Conservation (phyloP, 2,797 vertebrate genomes). For the Labeo calbasu region DNA sequence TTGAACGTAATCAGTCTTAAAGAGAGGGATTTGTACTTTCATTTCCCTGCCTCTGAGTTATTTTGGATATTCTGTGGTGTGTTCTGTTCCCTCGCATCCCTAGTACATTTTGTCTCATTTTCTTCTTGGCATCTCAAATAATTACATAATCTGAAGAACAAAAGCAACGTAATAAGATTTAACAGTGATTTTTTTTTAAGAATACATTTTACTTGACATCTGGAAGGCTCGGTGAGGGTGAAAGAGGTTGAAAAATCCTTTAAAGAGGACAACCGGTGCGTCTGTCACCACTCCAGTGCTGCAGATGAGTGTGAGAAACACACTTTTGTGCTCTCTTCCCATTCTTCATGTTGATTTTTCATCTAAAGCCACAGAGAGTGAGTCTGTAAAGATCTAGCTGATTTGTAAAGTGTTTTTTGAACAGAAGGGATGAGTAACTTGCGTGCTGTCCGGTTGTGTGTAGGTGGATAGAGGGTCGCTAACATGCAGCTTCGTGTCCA, state of each 20-base stretch:
- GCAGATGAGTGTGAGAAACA: slow-evolving; percentile 10
- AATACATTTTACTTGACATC: slow-evolving; percentile 1
- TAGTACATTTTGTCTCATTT: slow-evolving; percentile 21
- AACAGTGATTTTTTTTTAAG: slow-evolving; percentile 1
- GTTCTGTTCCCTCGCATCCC: slow-evolving; percentile 15
- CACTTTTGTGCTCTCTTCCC: neutral
- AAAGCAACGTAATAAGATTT: neutral
- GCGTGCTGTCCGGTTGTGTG: slow-evolving; percentile 25
- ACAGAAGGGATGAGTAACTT: slow-evolving; percentile 58
- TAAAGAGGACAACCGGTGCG: slow-evolving; percentile 19
- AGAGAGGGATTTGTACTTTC: slow-evolving; percentile 3
- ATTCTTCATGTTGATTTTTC: neutral
- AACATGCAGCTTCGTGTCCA: neutral
- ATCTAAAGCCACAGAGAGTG: neutral
- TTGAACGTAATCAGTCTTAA: neutral
- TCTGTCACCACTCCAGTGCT: neutral
- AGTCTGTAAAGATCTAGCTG: neutral
- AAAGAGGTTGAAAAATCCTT: slow-evolving; percentile 17
- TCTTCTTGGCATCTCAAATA: neutral
- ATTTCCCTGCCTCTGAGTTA: slow-evolving; percentile 4
- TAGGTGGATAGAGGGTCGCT: slow-evolving; percentile 36
- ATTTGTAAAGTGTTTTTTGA: slow-evolving; percentile 25
- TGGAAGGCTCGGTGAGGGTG: neutral
- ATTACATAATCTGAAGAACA: slow-evolving; percentile 3
- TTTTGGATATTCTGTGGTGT: slow-evolving; percentile 14